phyloP scores from a whole-genome alignment of 2,888 invertebrate species.

The Drosophila conformis region DNA sequence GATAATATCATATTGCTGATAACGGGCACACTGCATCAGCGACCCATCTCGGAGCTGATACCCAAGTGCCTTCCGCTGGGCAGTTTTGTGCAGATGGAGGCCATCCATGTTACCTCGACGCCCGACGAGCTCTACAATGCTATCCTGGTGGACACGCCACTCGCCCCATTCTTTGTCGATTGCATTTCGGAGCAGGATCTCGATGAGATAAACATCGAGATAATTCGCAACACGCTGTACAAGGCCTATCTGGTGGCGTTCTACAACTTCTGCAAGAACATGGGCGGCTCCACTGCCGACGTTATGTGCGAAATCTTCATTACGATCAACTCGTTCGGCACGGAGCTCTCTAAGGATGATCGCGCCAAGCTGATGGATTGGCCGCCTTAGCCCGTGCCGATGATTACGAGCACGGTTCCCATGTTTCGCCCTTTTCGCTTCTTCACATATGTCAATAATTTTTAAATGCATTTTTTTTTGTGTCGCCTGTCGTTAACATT shows the following conservation, averaged over 20 bases:
- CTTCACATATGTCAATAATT: constrained; percentile 17
- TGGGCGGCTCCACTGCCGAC: constrained; percentile 98
- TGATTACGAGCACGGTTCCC: constrained; percentile 92
- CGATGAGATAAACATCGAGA: constrained; percentile 99
- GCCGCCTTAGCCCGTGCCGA: constrained; percentile 97
- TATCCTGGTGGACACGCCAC: constrained; percentile 98
- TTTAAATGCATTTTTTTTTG: constrained; percentile 28
- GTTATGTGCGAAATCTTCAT: constrained; percentile 98
- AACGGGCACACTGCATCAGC: constrained; percentile 98
- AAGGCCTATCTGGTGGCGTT: constrained; percentile 98
- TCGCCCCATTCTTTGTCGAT: constrained; percentile 99
- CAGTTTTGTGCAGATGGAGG: constrained; percentile 99
- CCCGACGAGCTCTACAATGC: constrained; percentile 99
- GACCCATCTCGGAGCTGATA: constrained; percentile 98
- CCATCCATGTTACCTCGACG: constrained; percentile 99
- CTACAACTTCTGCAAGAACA: constrained; percentile 96
- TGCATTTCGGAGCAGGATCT: constrained; percentile 99
- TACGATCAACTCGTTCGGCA: constrained; percentile 98
- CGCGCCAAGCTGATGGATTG: constrained; percentile 97
- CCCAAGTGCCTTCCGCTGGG: constrained; percentile 99
- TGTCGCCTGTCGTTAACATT: constrained; percentile 36
- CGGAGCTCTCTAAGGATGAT: constrained; percentile 99
- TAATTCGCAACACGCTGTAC: constrained; percentile 99
- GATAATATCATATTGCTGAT: constrained; percentile 99
- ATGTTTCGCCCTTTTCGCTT: neutral